Evolutionary conservation across 2,888 invertebrate genomes (phyloP).

Genomic region (Epinotia brunnichana): DNA sequence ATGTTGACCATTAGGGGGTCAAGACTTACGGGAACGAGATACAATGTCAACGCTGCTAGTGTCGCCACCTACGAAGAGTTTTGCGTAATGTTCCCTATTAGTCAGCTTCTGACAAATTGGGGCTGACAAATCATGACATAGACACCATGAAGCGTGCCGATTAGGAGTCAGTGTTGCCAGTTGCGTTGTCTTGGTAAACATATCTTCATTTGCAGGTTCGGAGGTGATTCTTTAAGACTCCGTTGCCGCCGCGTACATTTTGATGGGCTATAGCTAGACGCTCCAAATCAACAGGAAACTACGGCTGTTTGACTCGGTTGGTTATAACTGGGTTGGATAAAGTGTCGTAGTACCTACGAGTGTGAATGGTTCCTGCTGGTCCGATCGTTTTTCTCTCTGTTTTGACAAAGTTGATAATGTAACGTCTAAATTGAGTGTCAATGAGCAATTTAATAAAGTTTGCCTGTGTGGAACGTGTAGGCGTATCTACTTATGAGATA

Average conservation of each 20-base stretch:
- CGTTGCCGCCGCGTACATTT: conserved; percentile 1
- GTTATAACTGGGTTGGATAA: neutral
- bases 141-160: neutral
- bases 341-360: neutral
- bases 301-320: neutral
- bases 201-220: conserved; percentile 22
- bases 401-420: neutral
- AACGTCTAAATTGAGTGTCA: neutral
- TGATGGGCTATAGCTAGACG: neutral
- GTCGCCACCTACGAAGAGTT: too few species aligned
- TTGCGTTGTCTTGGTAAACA: conserved; percentile 21
- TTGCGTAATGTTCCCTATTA: too few species aligned
- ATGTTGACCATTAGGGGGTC: neutral
- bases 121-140: too few species aligned
- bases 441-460: neutral
- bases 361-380: neutral
- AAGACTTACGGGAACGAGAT: too few species aligned
- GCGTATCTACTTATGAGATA: neutral
- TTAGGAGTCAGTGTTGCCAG: neutral
- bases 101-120: too few species aligned
- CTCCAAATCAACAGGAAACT: neutral
- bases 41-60: too few species aligned
- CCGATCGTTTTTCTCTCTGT: neutral
- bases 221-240: neutral
- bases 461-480: neutral